A percentile compares a stretch with the other conserved stretches of the same genome.
phyloP scores from a whole-genome alignment of 2,888 invertebrate genomes.

The Lagria hirta region DNA sequence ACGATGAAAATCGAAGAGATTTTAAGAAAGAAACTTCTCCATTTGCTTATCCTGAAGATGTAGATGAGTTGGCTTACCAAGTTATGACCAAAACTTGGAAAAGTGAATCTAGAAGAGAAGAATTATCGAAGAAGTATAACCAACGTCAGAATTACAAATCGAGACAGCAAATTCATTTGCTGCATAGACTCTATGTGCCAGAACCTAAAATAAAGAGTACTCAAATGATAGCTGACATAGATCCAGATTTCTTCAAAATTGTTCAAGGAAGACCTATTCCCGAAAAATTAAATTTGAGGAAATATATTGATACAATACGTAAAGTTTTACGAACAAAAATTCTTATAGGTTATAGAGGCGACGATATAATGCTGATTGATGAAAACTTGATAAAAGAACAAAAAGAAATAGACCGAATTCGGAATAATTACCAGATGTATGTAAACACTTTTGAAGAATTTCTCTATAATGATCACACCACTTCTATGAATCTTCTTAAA shows the following conservation, averaged over 20 bases:
- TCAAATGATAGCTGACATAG: constrained; percentile 64
- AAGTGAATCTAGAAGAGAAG: constrained; percentile 42
- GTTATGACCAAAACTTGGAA: constrained; percentile 52
- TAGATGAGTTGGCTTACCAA: constrained; percentile 53
- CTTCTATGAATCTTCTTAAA: constrained; percentile 59
- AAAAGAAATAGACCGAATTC: constrained; percentile 55
- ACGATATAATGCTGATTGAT: constrained; percentile 57
- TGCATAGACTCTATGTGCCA: constrained; percentile 61
- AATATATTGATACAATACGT: constrained; percentile 57
- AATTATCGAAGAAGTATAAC: constrained; percentile 43
- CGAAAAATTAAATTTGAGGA: constrained; percentile 60
- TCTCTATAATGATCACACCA: constrained; percentile 62
- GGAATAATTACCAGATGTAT: constrained; percentile 57
- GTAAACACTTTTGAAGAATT: constrained; percentile 62
- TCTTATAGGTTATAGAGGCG: constrained; percentile 48
- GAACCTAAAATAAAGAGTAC: constrained; percentile 56
- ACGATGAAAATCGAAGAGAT: constrained; percentile 42
- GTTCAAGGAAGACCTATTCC: constrained; percentile 63
- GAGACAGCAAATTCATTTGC: constrained; percentile 55
- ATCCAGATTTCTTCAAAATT: constrained; percentile 65
- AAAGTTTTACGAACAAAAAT: constrained; percentile 54
- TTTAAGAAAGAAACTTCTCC: constrained; percentile 52
- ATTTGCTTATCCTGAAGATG: constrained; percentile 52
- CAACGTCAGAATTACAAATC: constrained; percentile 47
- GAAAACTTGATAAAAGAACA: constrained; percentile 60